phyloP scores from a whole-genome alignment of 1,140 invertebrate genomes.

The Cyphomyrmex costatus region DNA sequence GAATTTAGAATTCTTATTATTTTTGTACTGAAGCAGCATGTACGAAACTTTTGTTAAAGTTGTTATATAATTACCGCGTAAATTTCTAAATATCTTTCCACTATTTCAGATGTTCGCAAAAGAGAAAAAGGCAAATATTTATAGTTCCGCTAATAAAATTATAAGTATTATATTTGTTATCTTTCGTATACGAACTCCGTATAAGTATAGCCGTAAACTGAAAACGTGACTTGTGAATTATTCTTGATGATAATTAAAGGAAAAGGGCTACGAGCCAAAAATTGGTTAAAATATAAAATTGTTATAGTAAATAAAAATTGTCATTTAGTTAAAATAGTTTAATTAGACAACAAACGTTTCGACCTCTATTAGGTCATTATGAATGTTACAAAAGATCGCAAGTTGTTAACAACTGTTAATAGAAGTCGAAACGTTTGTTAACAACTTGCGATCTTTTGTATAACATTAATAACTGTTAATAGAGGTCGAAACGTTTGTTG shows the following conservation, averaged over 20 bases:
- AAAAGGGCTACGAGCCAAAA: no score
- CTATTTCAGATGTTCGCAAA: neutral
- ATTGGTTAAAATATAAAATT: no score
- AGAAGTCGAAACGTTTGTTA: no score
- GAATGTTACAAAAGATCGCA: no score
- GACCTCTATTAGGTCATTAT: no score
- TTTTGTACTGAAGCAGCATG: neutral
- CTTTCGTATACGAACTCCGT: neutral
- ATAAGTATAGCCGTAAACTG: neutral
- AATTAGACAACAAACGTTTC: no score
- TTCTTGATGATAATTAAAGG: neutral
- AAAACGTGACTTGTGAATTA: slow-evolving; percentile 7
- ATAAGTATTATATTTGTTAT: slow-evolving; percentile 45
- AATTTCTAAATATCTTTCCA: slow-evolving; percentile 5
- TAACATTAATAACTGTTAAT: no score
- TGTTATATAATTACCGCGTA: slow-evolving; percentile 33
- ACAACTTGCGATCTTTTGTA: no score
- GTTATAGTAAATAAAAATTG: no score
- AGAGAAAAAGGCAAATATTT: slow-evolving; percentile 30
- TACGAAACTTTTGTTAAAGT: slow-evolving; percentile 25
- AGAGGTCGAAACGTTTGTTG: no score
- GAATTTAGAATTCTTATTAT: neutral
- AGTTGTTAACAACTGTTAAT: no score
- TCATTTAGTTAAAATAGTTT: no score
- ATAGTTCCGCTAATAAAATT: slow-evolving; percentile 34